Evolutionary conservation across 2,113 vertebrate genomes (phyloP).

Genomic region (Oceanodroma tethys): DNA sequence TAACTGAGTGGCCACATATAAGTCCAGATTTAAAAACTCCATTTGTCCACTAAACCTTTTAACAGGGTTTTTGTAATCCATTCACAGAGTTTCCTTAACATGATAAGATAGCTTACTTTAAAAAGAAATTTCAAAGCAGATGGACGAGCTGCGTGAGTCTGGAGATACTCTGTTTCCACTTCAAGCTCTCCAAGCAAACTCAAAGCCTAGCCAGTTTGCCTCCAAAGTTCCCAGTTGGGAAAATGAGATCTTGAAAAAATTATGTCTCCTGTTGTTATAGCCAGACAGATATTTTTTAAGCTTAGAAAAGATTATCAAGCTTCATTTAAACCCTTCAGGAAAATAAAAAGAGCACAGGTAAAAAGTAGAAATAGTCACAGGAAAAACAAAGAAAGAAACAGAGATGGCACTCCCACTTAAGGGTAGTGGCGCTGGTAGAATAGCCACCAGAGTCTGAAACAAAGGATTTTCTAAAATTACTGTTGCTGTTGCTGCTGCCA

Average conservation of each 20-base stretch:
- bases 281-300: background rate
- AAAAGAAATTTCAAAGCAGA: slow-evolving; percentile 23
- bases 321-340: background rate
- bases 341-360: background rate
- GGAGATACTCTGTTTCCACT: background rate
- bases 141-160: background rate
- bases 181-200: slow-evolving; percentile 15
- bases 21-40: background rate
- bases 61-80: background rate
- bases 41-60: background rate
- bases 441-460: background rate
- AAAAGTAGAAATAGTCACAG: background rate
- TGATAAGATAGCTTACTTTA: background rate
- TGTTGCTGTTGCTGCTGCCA: background rate
- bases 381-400: background rate
- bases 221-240: background rate
- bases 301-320: background rate
- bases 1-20: background rate
- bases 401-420: background rate
- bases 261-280: background rate
- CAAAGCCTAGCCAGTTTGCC: background rate
- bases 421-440: background rate
- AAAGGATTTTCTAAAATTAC: background rate
- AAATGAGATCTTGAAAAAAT: slow-evolving; percentile 26
- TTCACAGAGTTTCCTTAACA: background rate